A percentile compares a stretch with the other conserved stretches of the same genome.
These are phyloP conservation scores for Xerus inauris DNA, from an alignment of 2,113 vertebrate species.

Conservation along the genomic window DNA sequence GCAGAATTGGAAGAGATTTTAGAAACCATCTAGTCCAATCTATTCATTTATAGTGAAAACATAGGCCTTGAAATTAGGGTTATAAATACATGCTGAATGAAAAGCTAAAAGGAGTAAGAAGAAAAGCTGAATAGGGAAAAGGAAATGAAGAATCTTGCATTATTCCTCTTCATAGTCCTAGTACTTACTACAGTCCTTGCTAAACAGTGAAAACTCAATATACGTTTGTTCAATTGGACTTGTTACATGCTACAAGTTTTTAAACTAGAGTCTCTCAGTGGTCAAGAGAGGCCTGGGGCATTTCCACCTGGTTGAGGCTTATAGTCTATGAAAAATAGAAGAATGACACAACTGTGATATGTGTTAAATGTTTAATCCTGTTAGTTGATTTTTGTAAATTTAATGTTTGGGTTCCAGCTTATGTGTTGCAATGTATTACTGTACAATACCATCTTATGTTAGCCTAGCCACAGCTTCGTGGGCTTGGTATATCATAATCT, in stretches of 20 bases:
- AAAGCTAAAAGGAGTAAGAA: background rate
- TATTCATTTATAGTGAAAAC: constrained; percentile 31
- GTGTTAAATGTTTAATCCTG: background rate
- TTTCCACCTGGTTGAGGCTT: constrained; percentile 3
- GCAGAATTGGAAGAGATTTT: constrained; percentile 34
- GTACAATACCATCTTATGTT: background rate
- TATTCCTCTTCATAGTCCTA: background rate
- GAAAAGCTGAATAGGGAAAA: constrained; percentile 5
- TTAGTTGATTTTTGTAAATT: background rate
- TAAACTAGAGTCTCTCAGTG: background rate
- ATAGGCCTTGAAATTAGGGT: background rate
- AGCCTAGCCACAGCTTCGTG: background rate
- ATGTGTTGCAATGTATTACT: background rate
- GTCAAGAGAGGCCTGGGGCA: background rate
- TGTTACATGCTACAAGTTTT: background rate
- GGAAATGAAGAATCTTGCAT: background rate
- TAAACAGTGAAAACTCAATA: background rate
- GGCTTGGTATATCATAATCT: background rate
- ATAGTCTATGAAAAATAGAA: background rate
- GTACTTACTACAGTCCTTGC: background rate
- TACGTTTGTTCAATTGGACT: background rate
- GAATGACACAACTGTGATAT: background rate
- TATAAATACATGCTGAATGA: constrained; percentile 24
- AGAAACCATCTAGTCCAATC: background rate
- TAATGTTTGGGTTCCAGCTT: background rate